Conservation (phyloP, 2,797 vertebrate genomes). For the Tympanoctomys barrerae region DNA sequence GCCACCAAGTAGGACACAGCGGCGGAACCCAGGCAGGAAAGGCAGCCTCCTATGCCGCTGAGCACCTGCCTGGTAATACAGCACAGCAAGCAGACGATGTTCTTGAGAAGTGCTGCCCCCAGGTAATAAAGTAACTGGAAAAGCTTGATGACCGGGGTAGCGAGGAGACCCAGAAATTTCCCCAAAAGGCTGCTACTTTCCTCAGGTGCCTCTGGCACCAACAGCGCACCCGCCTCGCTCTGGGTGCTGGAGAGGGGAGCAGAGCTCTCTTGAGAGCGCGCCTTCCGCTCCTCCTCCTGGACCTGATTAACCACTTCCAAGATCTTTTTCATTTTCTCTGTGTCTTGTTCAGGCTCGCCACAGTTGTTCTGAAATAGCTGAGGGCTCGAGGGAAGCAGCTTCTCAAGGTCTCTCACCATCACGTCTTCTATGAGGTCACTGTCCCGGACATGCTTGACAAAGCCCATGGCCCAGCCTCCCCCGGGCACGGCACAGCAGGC, state of each 20-base stretch:
- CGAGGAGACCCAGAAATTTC: conserved; percentile 78
- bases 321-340: conserved; percentile 83
- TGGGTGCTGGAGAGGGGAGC: background rate
- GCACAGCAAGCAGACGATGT: conserved; percentile 83
- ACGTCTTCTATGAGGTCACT: conserved; percentile 84
- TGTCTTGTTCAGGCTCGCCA: conserved; percentile 79
- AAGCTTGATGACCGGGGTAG: conserved; percentile 85
- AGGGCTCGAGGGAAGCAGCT: conserved; percentile 80
- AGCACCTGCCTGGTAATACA: conserved; percentile 78
- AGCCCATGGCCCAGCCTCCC: conserved; percentile 88
- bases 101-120: conserved; percentile 83
- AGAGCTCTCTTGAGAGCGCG: background rate
- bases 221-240: conserved; percentile 27
- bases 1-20: conserved; percentile 85
- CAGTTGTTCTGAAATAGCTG: conserved; percentile 87
- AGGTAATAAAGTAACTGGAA: conserved; percentile 85
- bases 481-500: conserved; percentile 87
- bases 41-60: conserved; percentile 75
- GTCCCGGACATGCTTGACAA: conserved; percentile 81
- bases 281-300: conserved; percentile 79
- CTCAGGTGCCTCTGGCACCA: background rate
- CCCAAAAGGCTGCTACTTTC: conserved; percentile 64
- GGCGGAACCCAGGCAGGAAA: conserved; percentile 82
- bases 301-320: conserved; percentile 84
- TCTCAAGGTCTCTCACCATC: conserved; percentile 86